Conservation (phyloP, 2,888 invertebrate species). For the Dyspetes luteomarginatus region DNA sequence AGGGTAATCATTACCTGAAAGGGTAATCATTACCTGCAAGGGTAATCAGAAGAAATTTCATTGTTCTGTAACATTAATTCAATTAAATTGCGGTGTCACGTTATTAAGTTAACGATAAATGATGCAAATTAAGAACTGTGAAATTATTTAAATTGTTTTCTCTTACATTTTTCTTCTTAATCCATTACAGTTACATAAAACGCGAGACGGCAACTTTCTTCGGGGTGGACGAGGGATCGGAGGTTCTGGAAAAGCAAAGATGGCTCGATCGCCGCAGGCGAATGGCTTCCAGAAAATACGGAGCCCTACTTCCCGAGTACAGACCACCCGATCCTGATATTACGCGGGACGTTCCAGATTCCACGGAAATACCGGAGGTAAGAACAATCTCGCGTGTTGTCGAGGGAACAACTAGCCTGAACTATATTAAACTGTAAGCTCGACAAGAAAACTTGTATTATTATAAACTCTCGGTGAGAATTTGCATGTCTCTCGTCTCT, state of each 20-base stretch:
- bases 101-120: too few relatives aligned
- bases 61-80: too few relatives aligned
- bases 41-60: too few relatives aligned
- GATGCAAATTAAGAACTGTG: too few relatives aligned
- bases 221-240: slow-evolving; percentile 91
- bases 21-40: too few relatives aligned
- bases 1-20: too few relatives aligned
- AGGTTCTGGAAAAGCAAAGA: slow-evolving; percentile 89
- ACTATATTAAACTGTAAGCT: slow-evolving; percentile 5
- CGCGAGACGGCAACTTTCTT: slow-evolving; percentile 93
- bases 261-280: slow-evolving; percentile 93
- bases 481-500: too few relatives aligned
- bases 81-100: too few relatives aligned
- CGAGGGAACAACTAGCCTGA: background rate
- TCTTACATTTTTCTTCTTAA: background rate
- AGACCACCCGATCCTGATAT: slow-evolving; percentile 87
- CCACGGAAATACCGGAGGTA: slow-evolving; percentile 80
- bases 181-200: slow-evolving; percentile 87
- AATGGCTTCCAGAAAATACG: slow-evolving; percentile 89
- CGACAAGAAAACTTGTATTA: background rate
- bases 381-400: slow-evolving; percentile 11
- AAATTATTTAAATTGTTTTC: background rate
- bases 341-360: slow-evolving; percentile 83
- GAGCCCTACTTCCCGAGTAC: slow-evolving; percentile 86
- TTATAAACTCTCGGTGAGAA: background rate